Percentiles rank a stretch among this genome's conserved stretches.
Evolutionary conservation across 2,113 vertebrate species (phyloP).

Genomic region (Neotoma lepida): DNA sequence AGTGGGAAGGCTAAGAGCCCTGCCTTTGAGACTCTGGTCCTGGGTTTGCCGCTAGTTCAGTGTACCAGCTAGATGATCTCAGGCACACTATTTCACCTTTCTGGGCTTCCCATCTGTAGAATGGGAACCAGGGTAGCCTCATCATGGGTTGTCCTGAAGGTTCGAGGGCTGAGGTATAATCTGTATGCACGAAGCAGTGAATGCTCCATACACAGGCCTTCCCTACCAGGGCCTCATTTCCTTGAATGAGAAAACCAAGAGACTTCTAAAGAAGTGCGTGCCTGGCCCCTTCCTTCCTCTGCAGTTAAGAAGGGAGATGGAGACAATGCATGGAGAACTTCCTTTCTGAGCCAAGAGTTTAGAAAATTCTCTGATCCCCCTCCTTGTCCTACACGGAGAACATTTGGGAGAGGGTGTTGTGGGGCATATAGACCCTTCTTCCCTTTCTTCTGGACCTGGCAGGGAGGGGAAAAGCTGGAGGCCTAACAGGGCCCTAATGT

Average conservation of each 20-base stretch:
- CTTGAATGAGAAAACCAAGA: neutral
- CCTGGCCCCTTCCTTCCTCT: neutral
- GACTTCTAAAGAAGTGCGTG: neutral
- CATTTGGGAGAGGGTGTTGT: neutral
- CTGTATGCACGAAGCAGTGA: too few relatives aligned
- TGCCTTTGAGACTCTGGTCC: neutral
- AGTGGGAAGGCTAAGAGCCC: neutral
- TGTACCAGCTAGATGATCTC: neutral
- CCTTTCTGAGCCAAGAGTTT: slow-evolving; percentile 44
- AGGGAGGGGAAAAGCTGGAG: neutral
- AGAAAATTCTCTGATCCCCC: slow-evolving; percentile 34
- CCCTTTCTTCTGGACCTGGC: neutral
- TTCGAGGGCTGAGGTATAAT: neutral
- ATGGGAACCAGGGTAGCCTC: neutral
- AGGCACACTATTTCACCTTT: neutral
- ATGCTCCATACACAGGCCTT: neutral
- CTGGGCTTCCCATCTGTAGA: neutral
- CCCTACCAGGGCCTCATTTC: neutral
- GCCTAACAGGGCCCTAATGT: neutral
- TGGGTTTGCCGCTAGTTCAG: neutral
- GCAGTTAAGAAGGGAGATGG: neutral
- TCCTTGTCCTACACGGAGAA: neutral
- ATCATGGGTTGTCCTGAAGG: neutral
- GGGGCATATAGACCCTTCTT: neutral
- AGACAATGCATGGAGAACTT: slow-evolving; percentile 31